These are phyloP conservation scores for Pterois miles DNA, from an alignment of 2,797 vertebrate genomes.

Conservation along the genomic window DNA sequence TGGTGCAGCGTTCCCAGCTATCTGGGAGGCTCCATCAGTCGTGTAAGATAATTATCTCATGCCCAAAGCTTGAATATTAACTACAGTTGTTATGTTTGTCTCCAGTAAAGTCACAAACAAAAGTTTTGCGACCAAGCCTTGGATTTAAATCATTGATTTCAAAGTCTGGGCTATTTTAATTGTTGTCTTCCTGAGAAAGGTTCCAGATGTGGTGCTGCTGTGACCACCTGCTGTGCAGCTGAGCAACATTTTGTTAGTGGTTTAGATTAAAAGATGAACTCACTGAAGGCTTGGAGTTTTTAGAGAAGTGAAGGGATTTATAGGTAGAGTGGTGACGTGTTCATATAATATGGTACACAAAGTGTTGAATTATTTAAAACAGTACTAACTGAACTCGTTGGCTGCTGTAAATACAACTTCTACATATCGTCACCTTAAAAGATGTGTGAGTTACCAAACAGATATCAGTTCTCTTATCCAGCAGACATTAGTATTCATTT, in stretches of 20 bases:
- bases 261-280: background rate
- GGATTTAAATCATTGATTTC: conserved; percentile 40
- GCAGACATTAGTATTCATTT: background rate
- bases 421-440: background rate
- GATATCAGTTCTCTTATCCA: background rate
- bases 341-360: background rate
- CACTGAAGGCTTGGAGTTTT: background rate
- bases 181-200: background rate
- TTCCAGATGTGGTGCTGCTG: background rate
- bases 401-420: background rate
- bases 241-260: background rate
- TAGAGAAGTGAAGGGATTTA: background rate
- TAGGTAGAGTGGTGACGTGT: background rate
- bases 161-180: background rate
- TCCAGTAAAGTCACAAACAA: conserved; percentile 36
- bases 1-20: conserved; percentile 25
- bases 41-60: conserved; percentile 43
- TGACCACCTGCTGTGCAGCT: conserved; percentile 2
- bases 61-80: conserved; percentile 55
- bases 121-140: conserved; percentile 23
- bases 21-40: conserved; percentile 32
- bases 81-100: conserved; percentile 32
- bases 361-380: background rate
- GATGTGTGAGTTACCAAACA: background rate
- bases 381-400: background rate